phyloP scores from a whole-genome alignment of 2,113 vertebrate species.

The Vulpes ferrilata region DNA sequence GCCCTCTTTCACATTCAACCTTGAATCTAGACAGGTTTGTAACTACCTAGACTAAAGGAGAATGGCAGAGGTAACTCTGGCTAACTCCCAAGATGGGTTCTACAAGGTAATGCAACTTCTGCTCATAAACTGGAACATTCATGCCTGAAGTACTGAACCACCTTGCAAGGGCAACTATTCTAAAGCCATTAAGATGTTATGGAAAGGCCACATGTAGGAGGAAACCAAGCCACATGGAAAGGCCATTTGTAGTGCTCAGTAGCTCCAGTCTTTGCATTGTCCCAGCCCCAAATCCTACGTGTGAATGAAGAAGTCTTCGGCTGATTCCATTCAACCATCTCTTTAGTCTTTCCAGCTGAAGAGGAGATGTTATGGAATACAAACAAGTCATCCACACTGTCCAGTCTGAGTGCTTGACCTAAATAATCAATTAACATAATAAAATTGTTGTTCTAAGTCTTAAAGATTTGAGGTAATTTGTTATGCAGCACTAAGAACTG shows the following conservation, averaged over 20 bases:
- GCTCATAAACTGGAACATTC: not conserved
- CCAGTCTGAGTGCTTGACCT: not conserved
- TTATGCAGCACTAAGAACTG: not conserved
- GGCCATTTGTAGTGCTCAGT: not conserved
- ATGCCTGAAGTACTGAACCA: not conserved
- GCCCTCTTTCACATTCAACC: not conserved
- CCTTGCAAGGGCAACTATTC: not conserved
- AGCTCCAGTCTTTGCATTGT: not conserved
- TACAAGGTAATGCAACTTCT: not conserved
- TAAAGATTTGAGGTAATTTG: not conserved
- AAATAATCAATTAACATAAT: not conserved
- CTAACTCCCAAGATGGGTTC: not conserved
- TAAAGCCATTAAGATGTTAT: not conserved
- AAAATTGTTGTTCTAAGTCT: not conserved
- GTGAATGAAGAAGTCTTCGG: not conserved
- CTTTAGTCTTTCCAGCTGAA: not conserved
- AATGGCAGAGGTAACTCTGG: not conserved
- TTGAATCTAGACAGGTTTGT: not conserved
- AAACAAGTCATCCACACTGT: not conserved
- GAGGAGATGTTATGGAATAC: not conserved
- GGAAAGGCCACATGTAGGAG: not conserved
- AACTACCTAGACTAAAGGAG: not conserved
- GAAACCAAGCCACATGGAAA: not conserved
- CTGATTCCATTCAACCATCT: not conserved
- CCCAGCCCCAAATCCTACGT: not conserved